Evolutionary conservation across 2,797 vertebrate species (phyloP), one percentile per base, ranked within the genome.

Genomic region (Otolemur crassicaudatus): DNA sequence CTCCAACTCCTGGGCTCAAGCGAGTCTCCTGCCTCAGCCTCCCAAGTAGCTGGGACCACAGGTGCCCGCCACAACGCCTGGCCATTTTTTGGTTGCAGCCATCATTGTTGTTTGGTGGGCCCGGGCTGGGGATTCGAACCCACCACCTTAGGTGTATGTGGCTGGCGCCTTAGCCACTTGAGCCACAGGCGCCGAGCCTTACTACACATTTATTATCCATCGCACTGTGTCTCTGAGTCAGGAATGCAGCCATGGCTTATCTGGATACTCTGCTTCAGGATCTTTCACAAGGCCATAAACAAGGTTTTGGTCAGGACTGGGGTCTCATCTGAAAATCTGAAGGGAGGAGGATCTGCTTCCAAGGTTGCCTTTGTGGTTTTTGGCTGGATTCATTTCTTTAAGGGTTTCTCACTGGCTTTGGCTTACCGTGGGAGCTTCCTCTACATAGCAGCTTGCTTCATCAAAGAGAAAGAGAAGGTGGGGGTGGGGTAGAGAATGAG

Each of bases 361-460:
- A 87, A 92, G 49, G n/a, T 63, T 8, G 49, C 19, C 75, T 87
- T 40, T 7, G 27, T 79, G 40, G 27, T 58, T 58, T 85, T 60
- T 91, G 73, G 46, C 12, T 69, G 34, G 34, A 84, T 90, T 90
- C 19, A 95, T 4, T 87, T 93, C 34, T 84, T 94, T 84, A 14
- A 40, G 75, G 22, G 46, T 93, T 93, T 77, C 25, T 85, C 31
- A 70, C 22, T 67, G 73, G n/a, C 63, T 85, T 94, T 75, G 73
- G 31, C 67, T 95, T 95, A 61, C 56, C 22, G 43, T 25, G 17
- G 60, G 76, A 69, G 31, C 63, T 63, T 95, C 67, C 94, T 49
- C 58, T 88, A 10, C 43, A 12, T 77, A 46, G 22, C 29, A 87
- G 14, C 63, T 90, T 84, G 22, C 14, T 90, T 94, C 53, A 29